Evolutionary conservation across 1,140 invertebrate genomes (phyloP).

Genomic region (Oscheius sp.): DNA sequence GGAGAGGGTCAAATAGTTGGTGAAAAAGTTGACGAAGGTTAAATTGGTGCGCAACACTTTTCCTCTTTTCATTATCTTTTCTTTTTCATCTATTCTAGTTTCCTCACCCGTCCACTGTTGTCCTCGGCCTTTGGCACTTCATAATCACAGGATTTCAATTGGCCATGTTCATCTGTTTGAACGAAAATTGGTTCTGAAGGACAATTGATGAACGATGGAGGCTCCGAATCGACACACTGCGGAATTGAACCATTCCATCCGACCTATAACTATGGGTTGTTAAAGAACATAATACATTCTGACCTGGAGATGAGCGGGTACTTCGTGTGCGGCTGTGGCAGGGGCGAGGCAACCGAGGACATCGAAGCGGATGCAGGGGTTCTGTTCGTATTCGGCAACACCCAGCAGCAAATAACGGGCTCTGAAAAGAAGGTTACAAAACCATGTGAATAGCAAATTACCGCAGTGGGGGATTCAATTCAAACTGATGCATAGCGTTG

Average conservation of each 20-base stretch:
- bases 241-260: constrained; percentile 91
- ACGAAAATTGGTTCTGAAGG: constrained; percentile 85
- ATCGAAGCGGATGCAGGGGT: constrained; percentile 92
- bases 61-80: background rate
- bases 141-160: constrained; percentile 82
- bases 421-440: no score
- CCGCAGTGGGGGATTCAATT: constrained; percentile 84
- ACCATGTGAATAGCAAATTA: no score
- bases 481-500: constrained; percentile 90
- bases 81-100: no score
- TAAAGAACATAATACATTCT: constrained; percentile 1
- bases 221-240: constrained; percentile 91
- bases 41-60: background rate
- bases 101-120: constrained; percentile 77
- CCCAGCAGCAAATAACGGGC: constrained; percentile 85
- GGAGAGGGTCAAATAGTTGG: background rate
- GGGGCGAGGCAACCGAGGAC: constrained; percentile 82
- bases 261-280: constrained; percentile 61
- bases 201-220: constrained; percentile 91
- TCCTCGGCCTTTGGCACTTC: constrained; percentile 86
- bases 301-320: constrained; percentile 58
- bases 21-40: background rate
- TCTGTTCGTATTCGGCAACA: constrained; percentile 92
- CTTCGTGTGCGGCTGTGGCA: constrained; percentile 52
- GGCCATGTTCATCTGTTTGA: constrained; percentile 79